A percentile compares a stretch with the other conserved stretches of the same genome.
These are phyloP conservation scores for Dromius quadrimaculatus DNA, from an alignment of 2,888 invertebrate genomes.

Conservation along the genomic window DNA sequence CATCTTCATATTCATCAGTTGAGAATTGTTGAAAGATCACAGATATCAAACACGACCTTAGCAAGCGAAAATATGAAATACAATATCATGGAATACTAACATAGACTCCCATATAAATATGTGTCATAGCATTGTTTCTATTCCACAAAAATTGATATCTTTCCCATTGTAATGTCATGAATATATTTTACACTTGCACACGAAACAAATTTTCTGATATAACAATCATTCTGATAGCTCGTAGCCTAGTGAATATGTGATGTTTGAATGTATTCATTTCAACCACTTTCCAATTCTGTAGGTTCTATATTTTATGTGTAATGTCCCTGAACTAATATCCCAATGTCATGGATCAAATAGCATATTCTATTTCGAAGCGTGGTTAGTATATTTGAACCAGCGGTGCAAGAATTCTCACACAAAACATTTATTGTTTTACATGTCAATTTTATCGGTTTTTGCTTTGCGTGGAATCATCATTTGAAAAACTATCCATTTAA, in stretches of 20 bases:
- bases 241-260: neutral
- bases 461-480: slow-evolving; percentile 4
- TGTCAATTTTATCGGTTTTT: slow-evolving; percentile 15
- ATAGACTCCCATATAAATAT: neutral
- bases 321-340: slow-evolving; percentile 47
- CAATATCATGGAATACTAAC: neutral
- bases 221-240: slow-evolving; percentile 23
- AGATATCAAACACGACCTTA: neutral
- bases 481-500: too few relatives aligned
- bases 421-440: slow-evolving; percentile 17
- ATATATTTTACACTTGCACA: slow-evolving; percentile 31
- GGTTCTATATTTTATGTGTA: slow-evolving; percentile 50
- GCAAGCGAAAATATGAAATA: too few relatives aligned
- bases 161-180: neutral
- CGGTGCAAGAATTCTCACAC: slow-evolving; percentile 30
- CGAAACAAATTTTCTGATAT: slow-evolving; percentile 31
- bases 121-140: too few relatives aligned
- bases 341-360: slow-evolving; percentile 39
- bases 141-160: too few relatives aligned
- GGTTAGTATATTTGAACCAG: slow-evolving; percentile 32
- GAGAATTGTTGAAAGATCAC: neutral
- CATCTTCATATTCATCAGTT: too few relatives aligned
- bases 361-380: slow-evolving; percentile 39
- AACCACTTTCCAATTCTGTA: slow-evolving; percentile 37
- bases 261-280: slow-evolving; percentile 20